Percentiles rank a stretch among this genome's conserved stretches.
phyloP scores from a whole-genome alignment of 2,113 vertebrate species.

The Cyanoramphus novaezelandiae region DNA sequence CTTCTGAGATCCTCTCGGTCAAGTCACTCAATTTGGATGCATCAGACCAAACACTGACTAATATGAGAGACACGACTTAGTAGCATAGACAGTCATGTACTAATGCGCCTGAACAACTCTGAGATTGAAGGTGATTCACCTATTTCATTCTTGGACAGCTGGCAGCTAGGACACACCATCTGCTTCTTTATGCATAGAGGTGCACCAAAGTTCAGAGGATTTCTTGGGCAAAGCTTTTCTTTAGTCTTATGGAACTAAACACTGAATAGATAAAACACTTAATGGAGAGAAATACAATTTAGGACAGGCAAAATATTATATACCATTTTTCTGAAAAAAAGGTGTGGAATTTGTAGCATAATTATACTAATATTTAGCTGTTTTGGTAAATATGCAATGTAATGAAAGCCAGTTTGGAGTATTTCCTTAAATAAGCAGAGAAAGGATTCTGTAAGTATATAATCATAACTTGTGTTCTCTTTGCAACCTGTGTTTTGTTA shows the following conservation, averaged over 20 bases:
- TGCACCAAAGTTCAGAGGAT: background rate
- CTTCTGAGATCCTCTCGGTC: background rate
- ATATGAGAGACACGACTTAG: background rate
- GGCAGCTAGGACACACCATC: background rate
- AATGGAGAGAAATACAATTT: background rate
- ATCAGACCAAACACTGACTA: background rate
- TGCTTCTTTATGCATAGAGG: background rate
- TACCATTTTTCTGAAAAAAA: background rate
- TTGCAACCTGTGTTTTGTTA: fast-evolving
- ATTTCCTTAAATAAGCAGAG: background rate
- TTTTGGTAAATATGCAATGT: background rate
- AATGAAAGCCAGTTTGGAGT: background rate
- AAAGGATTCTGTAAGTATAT: background rate
- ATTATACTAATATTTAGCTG: background rate
- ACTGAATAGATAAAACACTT: background rate
- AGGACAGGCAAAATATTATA: background rate
- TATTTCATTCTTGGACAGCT: background rate
- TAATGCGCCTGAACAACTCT: background rate
- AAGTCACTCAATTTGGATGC: background rate
- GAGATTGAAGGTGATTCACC: background rate
- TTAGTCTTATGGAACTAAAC: background rate
- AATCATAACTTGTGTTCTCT: background rate
- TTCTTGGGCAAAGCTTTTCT: background rate
- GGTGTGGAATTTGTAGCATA: background rate
- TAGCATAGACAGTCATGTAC: background rate